Evolutionary conservation across 2,888 invertebrate species (phyloP).

Genomic region (Meteorus colon): DNA sequence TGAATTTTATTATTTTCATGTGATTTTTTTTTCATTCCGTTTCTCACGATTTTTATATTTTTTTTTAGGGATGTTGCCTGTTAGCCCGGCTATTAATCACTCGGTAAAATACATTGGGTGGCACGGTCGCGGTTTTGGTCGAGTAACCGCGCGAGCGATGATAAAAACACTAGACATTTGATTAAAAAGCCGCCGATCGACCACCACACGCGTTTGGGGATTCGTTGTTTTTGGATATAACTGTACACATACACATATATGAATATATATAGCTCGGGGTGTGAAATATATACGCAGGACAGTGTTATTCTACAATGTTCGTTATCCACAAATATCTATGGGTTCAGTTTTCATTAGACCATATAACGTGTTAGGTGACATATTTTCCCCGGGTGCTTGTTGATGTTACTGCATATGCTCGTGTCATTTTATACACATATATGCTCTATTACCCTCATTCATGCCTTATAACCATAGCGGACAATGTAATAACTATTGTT

Average conservation of each 20-base stretch:
- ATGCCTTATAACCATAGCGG: background rate
- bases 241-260: conserved; percentile 3
- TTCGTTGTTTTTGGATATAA: conserved; percentile 1
- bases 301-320: conserved; percentile 14
- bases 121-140: conserved; percentile 23
- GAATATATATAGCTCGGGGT: background rate
- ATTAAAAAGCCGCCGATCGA: conserved; percentile 37
- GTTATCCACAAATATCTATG: conserved; percentile 6
- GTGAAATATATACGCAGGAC: conserved; percentile 2
- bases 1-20: conserved; percentile 3
- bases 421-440: background rate
- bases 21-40: background rate
- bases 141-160: conserved; percentile 30
- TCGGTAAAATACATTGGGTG: conserved; percentile 26
- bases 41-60: conserved; percentile 18
- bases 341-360: conserved; percentile 32
- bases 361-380: conserved; percentile 7
- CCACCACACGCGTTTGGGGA: conserved; percentile 28
- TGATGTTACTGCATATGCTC: conserved; percentile 13
- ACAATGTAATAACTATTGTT: conserved; percentile 3
- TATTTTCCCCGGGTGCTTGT: conserved; percentile 4
- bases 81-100: conserved; percentile 24
- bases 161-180: conserved; percentile 37
- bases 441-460: background rate
- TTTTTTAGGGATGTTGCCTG: conserved; percentile 24